Conservation (phyloP, 2,113 vertebrate genomes). For the Acinonyx jubatus region DNA sequence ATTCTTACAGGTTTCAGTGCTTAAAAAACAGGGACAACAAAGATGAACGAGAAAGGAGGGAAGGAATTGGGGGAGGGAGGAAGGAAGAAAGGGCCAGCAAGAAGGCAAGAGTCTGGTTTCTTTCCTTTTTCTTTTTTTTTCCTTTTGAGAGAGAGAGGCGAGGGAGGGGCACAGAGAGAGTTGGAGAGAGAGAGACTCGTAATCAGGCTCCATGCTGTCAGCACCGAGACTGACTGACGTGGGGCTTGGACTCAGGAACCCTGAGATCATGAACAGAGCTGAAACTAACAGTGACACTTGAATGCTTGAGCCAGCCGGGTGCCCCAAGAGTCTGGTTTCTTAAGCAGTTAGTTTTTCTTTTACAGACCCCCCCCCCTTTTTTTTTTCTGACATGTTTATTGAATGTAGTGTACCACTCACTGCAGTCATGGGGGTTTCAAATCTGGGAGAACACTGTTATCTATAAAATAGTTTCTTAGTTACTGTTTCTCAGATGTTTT, state of each 20-base stretch:
- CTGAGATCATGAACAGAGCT: too few species aligned
- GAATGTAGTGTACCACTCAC: neutral
- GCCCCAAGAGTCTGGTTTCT: neutral
- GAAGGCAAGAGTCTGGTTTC: neutral
- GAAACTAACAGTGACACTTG: too few species aligned
- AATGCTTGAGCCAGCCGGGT: too few species aligned
- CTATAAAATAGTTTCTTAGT: neutral
- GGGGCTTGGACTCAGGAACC: too few species aligned
- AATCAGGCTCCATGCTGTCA: too few species aligned
- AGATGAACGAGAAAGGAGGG: neutral
- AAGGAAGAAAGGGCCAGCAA: neutral
- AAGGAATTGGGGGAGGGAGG: neutral
- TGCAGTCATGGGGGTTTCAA: neutral
- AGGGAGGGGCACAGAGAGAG: too few species aligned
- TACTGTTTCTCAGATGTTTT: neutral
- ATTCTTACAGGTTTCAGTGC: neutral
- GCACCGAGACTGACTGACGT: too few species aligned
- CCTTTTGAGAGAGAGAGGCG: too few species aligned
- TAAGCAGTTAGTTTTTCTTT: neutral
- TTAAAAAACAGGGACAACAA: neutral
- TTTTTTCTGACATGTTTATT: neutral
- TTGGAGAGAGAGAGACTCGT: too few species aligned
- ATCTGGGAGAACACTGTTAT: neutral
- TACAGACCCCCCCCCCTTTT: neutral
- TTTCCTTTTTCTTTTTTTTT: neutral